Percentiles rank a stretch among this genome's conserved stretches.
Evolutionary conservation across 1,140 invertebrate species (phyloP).

Genomic region (Drosophila parabipectinata): DNA sequence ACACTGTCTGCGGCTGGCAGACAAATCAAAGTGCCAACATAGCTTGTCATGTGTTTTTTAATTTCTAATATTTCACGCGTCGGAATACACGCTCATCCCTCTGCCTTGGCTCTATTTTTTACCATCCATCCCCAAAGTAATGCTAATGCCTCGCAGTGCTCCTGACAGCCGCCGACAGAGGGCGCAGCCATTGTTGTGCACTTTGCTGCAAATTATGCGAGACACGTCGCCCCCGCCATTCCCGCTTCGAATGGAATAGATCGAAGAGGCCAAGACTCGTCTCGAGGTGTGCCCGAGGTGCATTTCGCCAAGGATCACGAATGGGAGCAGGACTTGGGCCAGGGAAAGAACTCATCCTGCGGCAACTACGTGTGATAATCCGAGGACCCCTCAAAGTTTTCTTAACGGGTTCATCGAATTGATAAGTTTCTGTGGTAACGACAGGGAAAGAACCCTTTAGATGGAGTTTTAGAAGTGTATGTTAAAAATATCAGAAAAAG

Average conservation of each 20-base stretch:
- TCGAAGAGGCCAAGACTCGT: conserved; percentile 26
- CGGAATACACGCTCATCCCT: conserved; percentile 12
- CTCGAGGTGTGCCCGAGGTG: conserved; percentile 75
- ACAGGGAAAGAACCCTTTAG: neutral
- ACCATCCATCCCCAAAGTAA: conserved; percentile 2
- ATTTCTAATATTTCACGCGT: conserved; percentile 82
- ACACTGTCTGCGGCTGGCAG: conserved; percentile 61
- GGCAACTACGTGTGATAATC: conserved; percentile 69
- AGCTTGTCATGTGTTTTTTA: conserved; percentile 79
- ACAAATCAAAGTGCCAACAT: conserved; percentile 74
- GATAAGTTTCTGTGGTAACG: neutral
- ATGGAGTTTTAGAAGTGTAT: neutral
- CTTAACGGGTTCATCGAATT: conserved; percentile 10
- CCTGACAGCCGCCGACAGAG: conserved; percentile 39
- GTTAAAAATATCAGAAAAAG: too few species aligned
- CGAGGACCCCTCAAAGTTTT: conserved; percentile 64
- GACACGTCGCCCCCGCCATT: conserved; percentile 58
- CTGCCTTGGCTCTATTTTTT: neutral
- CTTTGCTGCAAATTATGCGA: conserved; percentile 77
- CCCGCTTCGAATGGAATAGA: conserved; percentile 1
- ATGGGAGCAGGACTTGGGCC: conserved; percentile 2
- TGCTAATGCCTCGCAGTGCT: conserved; percentile 42
- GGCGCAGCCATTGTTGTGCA: conserved; percentile 72
- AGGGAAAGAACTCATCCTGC: conserved; percentile 20
- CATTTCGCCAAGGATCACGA: conserved; percentile 9